Conservation (phyloP, 2,888 invertebrate species). For the Athrips mouffetella region DNA sequence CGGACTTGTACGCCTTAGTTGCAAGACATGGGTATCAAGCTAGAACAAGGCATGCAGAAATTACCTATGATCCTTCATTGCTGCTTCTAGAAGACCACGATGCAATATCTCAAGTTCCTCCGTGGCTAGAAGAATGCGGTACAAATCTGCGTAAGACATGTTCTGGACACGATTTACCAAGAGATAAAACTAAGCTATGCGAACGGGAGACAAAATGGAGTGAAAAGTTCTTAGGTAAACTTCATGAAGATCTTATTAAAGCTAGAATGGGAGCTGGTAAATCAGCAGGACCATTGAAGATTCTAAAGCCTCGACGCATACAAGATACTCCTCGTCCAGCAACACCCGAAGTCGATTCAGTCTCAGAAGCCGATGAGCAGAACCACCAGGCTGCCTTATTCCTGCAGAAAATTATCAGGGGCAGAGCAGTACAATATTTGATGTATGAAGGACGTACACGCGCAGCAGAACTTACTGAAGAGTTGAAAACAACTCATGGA, state of each 20-base stretch:
- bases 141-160: constrained; percentile 53
- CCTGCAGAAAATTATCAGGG: constrained; percentile 83
- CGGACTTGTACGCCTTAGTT: constrained; percentile 81
- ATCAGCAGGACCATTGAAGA: constrained; percentile 48
- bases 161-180: constrained; percentile 61
- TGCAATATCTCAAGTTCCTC: constrained; percentile 56
- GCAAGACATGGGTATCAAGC: constrained; percentile 82
- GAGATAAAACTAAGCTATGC: constrained; percentile 66
- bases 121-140: constrained; percentile 64
- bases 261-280: constrained; percentile 55
- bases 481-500: constrained; percentile 83
- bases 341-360: constrained; percentile 53
- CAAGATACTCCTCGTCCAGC: constrained; percentile 38
- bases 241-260: constrained; percentile 79
- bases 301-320: constrained; percentile 46
- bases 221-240: constrained; percentile 76
- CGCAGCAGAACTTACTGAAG: constrained; percentile 83
- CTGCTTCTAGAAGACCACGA: constrained; percentile 66
- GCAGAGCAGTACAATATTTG: constrained; percentile 84
- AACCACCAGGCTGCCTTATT: constrained; percentile 73
- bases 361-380: constrained; percentile 43
- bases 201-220: constrained; percentile 82
- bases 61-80: constrained; percentile 54
- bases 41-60: constrained; percentile 76
- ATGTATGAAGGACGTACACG: constrained; percentile 85